Evolutionary conservation across 35 echinoderm and acorn worm genomes (phyloP), one percentile per base, ranked within the genome.

Genomic region (Holothuria glaberrima): DNA sequence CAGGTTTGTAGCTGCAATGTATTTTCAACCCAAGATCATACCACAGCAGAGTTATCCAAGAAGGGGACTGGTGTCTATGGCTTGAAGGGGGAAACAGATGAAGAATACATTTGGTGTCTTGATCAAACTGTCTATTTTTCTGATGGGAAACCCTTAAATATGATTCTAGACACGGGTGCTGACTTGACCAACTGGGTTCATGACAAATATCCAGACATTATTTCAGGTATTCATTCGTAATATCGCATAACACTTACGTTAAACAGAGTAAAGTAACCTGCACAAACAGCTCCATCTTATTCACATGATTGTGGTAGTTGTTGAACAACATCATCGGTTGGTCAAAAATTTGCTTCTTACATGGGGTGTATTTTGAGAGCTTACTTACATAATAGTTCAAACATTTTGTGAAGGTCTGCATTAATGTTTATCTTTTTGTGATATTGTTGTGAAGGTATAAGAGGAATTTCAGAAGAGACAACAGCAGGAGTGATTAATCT

Each of bases 21-120:
- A 20, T 92, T 92, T 31, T 92, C 91, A 64, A 92, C 91, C 44
- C 91, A 92, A 71, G 91, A 92, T 36, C 91, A 87, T 78, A 83
- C 91, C 3, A 82, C 82, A 20, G 91, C 91, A 24, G 91, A 82
- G 82, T 75, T 92, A 41, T 82, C 91, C 1, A 58, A 92, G 82
- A 87, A 64, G 14, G 91, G 82, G 14, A 82, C 86, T 5, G 81
- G 81, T 24, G 91, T 92, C 20, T 92, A 87, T 59, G 91, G 81
- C 7, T 92, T 82, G 91, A 92, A 92, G 27, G 83, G 91, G 25
- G 91, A 92, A 58, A 92, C 91, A 64, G 83, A 92, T 68, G 91
- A 92, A 67, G 90, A 91, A 48, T 91, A 83, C 64, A 68, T 65
- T 17, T 91, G 90, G 90, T 91, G 82, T 77, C 86, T 87, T 31